phyloP scores from a whole-genome alignment of 2,113 vertebrate genomes.

The Mungos mungo region DNA sequence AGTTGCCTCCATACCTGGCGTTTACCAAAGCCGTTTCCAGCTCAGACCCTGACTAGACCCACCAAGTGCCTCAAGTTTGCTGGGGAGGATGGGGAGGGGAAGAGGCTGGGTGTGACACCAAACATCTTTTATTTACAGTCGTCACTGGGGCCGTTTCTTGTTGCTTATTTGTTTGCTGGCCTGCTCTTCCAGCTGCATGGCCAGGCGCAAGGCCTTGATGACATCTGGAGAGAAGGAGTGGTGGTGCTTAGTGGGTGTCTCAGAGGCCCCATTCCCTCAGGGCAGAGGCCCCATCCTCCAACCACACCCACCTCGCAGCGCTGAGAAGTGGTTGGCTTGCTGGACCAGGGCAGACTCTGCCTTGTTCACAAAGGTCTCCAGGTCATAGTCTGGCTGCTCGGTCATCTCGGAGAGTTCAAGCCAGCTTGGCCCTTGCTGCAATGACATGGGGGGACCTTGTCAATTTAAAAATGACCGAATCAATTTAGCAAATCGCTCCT shows the following conservation, averaged over 20 bases:
- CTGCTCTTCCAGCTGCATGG: conserved; percentile 87
- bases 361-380: conserved; percentile 85
- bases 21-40: conserved; percentile 16
- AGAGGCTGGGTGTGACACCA: conserved; percentile 47
- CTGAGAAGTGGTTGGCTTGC: conserved; percentile 74
- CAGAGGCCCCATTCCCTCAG: neutral
- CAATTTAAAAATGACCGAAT: conserved; percentile 20
- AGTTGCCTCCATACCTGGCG: neutral
- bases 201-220: conserved; percentile 79
- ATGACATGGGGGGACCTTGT: conserved; percentile 5
- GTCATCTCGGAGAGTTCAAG: conserved; percentile 82
- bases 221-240: conserved; percentile 76
- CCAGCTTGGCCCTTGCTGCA: conserved; percentile 80
- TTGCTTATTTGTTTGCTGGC: conserved; percentile 85
- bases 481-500: conserved; percentile 28
- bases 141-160: conserved; percentile 78
- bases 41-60: neutral
- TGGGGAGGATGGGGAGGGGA: neutral
- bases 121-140: conserved; percentile 75
- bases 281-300: neutral
- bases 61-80: neutral
- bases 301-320: conserved; percentile 77
- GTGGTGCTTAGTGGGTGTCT: neutral
- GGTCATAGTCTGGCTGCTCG: conserved; percentile 85
- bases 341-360: conserved; percentile 78